These are phyloP conservation scores for Amblyraja radiata DNA, from an alignment of 2,797 vertebrate species.

Conservation along the genomic window DNA sequence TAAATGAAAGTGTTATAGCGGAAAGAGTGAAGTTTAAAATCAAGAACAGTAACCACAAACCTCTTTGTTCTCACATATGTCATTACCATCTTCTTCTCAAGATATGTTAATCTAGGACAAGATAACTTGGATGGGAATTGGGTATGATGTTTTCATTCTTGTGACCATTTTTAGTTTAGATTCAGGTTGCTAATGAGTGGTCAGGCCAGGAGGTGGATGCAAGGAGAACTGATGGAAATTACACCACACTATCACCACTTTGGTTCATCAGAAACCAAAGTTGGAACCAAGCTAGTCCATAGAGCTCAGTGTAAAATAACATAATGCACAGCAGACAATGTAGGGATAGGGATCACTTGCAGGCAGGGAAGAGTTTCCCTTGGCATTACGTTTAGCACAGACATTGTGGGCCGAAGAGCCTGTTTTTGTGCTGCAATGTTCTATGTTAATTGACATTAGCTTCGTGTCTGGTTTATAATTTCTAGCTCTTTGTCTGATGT, in stretches of 20 bases:
- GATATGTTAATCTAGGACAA: not conserved
- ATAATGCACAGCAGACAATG: too few relatives aligned
- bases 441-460: not conserved
- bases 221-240: not conserved
- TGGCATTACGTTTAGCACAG: too few relatives aligned
- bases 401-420: too few relatives aligned
- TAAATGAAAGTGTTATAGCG: not conserved
- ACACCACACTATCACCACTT: not conserved
- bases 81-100: not conserved
- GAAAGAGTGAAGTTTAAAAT: conserved; percentile 19
- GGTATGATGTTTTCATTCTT: not conserved
- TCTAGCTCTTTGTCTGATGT: not conserved
- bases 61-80: not conserved
- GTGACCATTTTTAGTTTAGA: too few relatives aligned
- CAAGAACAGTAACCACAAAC: not conserved
- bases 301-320: not conserved
- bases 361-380: too few relatives aligned
- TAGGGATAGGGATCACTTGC: too few relatives aligned
- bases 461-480: not conserved
- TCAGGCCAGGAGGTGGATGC: not conserved
- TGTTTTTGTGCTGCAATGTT: too few relatives aligned
- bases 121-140: not conserved
- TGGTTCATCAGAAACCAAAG: not conserved
- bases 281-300: not conserved
- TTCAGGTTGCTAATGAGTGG: not conserved